Conservation (phyloP, 1,140 invertebrate genomes). For the Drosophila insularis region DNA sequence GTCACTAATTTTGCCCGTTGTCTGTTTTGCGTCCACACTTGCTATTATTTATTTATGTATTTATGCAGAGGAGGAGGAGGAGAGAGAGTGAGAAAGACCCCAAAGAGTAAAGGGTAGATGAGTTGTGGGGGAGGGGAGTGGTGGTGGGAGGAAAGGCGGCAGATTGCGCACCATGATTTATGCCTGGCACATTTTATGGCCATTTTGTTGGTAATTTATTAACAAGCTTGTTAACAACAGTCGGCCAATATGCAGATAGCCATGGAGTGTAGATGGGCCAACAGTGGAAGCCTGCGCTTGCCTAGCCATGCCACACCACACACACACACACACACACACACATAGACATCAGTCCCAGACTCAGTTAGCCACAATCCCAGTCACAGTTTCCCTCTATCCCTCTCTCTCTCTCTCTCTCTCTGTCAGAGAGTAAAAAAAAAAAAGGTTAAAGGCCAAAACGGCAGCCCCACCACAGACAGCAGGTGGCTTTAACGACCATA, state of each 20-base stretch:
- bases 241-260: constrained; percentile 58
- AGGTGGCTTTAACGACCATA: constrained; percentile 67
- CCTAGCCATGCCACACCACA: constrained; percentile 1
- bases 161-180: constrained; percentile 71
- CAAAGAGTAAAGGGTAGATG: background rate
- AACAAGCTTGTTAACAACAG: constrained; percentile 80
- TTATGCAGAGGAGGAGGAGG: no score
- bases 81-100: constrained; percentile 11
- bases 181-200: constrained; percentile 79
- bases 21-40: constrained; percentile 72
- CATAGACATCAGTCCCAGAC: background rate
- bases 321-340: background rate
- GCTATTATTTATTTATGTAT: constrained; percentile 80
- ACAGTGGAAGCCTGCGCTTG: constrained; percentile 8
- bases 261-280: background rate
- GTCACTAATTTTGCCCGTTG: constrained; percentile 60
- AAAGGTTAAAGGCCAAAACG: constrained; percentile 76
- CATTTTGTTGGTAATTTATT: constrained; percentile 81
- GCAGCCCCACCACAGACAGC: constrained; percentile 62
- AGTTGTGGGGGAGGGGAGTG: background rate
- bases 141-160: constrained; percentile 26
- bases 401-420: background rate
- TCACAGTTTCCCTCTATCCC: background rate
- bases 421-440: constrained; percentile 7
- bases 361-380: background rate